Conservation (phyloP, 2,888 invertebrate genomes). For the Lasioglossum malachurum region DNA sequence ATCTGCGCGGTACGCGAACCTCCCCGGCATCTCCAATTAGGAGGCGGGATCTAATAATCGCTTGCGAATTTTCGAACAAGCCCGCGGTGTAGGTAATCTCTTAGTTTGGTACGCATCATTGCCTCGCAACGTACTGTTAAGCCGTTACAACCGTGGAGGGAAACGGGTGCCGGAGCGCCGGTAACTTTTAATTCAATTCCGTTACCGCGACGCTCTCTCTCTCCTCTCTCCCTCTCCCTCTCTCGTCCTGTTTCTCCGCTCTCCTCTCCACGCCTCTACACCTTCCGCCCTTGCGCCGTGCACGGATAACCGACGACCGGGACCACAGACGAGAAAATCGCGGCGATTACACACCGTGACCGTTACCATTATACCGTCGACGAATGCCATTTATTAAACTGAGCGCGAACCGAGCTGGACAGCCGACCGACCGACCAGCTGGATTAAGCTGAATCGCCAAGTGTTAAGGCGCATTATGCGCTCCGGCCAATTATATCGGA, state of each 20-base stretch:
- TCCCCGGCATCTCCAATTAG: conserved; percentile 20
- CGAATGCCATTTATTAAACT: conserved; percentile 72
- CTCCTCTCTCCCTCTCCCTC: neutral
- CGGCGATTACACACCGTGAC: conserved; percentile 71
- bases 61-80: conserved; percentile 44
- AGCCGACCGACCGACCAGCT: conserved; percentile 34
- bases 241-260: neutral
- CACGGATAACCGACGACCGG: conserved; percentile 54
- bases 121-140: conserved; percentile 64
- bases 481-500: conserved; percentile 58
- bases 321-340: conserved; percentile 71
- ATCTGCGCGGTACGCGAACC: neutral
- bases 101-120: conserved; percentile 56
- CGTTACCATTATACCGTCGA: conserved; percentile 72
- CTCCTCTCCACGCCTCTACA: neutral
- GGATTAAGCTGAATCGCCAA: conserved; percentile 57
- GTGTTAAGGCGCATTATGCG: conserved; percentile 65
- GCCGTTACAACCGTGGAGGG: conserved; percentile 61
- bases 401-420: conserved; percentile 40
- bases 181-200: conserved; percentile 74
- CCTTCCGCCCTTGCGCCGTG: neutral
- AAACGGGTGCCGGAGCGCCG: conserved; percentile 57
- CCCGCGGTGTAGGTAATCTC: conserved; percentile 44
- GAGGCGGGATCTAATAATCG: conserved; percentile 31
- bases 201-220: conserved; percentile 56